phyloP scores from a whole-genome alignment of 2,888 invertebrate genomes.

The Agapetus fuscipes region DNA sequence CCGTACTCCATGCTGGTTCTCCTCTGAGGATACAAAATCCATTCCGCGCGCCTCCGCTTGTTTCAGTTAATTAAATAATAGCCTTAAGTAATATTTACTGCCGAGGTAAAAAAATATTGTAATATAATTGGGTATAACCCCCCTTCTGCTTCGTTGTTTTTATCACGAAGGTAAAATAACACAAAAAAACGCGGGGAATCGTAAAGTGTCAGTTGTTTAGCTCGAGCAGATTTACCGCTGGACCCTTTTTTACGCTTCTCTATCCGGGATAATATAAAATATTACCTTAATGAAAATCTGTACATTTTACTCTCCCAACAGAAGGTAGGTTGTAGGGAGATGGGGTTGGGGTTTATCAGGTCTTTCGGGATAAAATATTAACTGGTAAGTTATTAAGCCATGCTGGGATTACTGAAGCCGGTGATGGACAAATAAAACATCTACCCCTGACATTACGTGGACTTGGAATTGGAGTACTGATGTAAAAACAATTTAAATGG shows the following conservation, averaged over 20 bases:
- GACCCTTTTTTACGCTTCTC: constrained; percentile 19
- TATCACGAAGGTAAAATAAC: background rate
- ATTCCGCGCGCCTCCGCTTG: constrained; percentile 1
- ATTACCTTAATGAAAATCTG: constrained; percentile 22
- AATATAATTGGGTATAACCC: background rate
- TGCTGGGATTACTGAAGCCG: constrained; percentile 3
- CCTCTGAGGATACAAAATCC: constrained; percentile 19
- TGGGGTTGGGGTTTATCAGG: constrained; percentile 4
- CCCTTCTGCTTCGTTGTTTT: background rate
- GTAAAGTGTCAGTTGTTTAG: constrained; percentile 20
- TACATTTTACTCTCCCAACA: constrained; percentile 21
- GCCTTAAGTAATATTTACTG: constrained; percentile 20
- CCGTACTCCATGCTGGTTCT: constrained; percentile 7
- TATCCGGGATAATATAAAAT: constrained; percentile 21
- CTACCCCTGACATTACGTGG: too few relatives aligned
- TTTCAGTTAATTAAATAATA: constrained; percentile 19
- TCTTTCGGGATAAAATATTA: constrained; percentile 15
- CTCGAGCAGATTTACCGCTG: constrained; percentile 19
- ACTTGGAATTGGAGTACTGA: too few relatives aligned
- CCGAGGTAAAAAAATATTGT: constrained; percentile 15
- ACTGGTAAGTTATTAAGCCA: constrained; percentile 18
- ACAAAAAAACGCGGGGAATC: constrained; percentile 10
- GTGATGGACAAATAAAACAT: background rate
- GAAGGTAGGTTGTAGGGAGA: constrained; percentile 9
- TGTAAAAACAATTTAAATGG: too few relatives aligned